Evolutionary conservation across 2,888 invertebrate genomes (phyloP).

Genomic region (Drosophila villosipedis): DNA sequence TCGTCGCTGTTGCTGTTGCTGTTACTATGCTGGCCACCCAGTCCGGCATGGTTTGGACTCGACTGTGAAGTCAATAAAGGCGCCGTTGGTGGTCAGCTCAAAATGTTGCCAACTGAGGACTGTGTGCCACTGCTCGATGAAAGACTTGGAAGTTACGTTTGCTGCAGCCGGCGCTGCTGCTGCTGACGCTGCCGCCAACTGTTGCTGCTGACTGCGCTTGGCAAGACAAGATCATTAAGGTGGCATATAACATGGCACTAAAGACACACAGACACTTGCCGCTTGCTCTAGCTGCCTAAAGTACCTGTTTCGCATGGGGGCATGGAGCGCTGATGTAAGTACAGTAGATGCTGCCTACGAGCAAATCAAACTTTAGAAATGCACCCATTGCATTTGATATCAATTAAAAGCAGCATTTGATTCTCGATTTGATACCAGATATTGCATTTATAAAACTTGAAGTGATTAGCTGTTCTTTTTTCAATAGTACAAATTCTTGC

Average conservation of each 20-base stretch:
- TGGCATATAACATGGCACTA: slow-evolving; percentile 83
- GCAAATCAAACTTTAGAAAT: not conserved
- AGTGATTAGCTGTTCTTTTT: not conserved
- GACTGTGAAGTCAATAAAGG: slow-evolving; percentile 83
- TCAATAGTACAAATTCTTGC: too few species aligned
- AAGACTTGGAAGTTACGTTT: slow-evolving; percentile 42
- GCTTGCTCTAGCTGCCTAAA: slow-evolving; percentile 58
- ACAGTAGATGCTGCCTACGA: slow-evolving; percentile 33
- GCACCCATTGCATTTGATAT: not conserved
- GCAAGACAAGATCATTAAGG: slow-evolving; percentile 84
- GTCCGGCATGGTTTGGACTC: slow-evolving; percentile 51
- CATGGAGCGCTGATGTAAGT: slow-evolving; percentile 40
- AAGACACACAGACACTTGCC: slow-evolving; percentile 78
- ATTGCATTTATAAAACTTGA: not conserved
- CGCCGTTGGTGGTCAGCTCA: slow-evolving; percentile 83
- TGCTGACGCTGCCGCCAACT: slow-evolving; percentile 22
- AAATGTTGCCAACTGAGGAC: slow-evolving; percentile 74
- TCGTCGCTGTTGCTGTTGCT: slow-evolving; percentile 42
- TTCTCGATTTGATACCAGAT: not conserved
- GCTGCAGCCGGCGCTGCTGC: slow-evolving; percentile 23
- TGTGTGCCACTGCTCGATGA: slow-evolving; percentile 55
- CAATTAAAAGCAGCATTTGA: not conserved
- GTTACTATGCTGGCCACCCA: slow-evolving; percentile 51
- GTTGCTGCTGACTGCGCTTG: slow-evolving; percentile 48
- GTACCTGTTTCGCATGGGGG: slow-evolving; percentile 76